A percentile compares a stretch with the other conserved stretches of the same genome.
phyloP scores from a whole-genome alignment of 2,113 vertebrate species.

The Aplodontia rufa region DNA sequence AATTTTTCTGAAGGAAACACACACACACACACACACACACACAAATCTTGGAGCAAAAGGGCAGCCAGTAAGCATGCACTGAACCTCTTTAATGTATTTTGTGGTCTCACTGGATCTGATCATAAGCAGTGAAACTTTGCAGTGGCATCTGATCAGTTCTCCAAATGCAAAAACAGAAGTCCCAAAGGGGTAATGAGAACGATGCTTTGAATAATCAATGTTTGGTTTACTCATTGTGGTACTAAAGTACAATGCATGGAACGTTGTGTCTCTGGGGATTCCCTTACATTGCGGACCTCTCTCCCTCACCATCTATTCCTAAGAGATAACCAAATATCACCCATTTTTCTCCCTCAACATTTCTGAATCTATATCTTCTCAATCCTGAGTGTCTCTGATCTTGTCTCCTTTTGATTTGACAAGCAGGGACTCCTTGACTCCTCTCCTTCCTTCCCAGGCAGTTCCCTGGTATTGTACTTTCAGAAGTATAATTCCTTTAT shows the following conservation, averaged over 20 bases:
- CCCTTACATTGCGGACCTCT: background rate
- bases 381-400: background rate
- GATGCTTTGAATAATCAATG: background rate
- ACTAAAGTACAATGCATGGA: background rate
- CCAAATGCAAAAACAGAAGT: background rate
- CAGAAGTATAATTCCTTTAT: background rate
- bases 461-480: background rate
- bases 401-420: background rate
- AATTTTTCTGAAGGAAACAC: background rate
- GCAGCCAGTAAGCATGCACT: background rate
- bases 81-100: background rate
- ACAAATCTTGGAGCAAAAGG: background rate
- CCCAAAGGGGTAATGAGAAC: background rate
- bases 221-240: background rate
- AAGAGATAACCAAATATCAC: background rate
- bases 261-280: background rate
- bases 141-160: background rate
- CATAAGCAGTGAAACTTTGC: background rate
- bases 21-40: background rate
- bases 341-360: background rate
- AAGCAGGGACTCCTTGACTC: background rate
- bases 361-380: background rate
- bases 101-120: background rate
- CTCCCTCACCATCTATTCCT: background rate
- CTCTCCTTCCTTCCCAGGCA: background rate